Percentiles rank a stretch among this genome's conserved stretches.
phyloP scores from a whole-genome alignment of 2,797 vertebrate genomes.

The Anguilla megastoma region DNA sequence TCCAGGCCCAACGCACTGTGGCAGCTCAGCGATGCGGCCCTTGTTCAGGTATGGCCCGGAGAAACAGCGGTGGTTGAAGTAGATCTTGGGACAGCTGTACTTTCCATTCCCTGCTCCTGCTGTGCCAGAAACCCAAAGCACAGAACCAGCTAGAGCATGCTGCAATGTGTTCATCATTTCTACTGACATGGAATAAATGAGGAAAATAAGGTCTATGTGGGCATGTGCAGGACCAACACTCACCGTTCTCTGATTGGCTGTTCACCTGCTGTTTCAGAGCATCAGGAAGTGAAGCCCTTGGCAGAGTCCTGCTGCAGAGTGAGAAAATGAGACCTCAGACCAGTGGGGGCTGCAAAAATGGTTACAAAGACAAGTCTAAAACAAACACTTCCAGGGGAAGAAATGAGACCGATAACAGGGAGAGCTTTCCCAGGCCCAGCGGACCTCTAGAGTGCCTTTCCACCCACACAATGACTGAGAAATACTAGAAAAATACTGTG shows the following conservation, averaged over 20 bases:
- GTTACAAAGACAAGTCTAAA: not conserved
- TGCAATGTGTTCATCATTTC: not conserved
- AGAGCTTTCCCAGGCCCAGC: no score
- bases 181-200: not conserved
- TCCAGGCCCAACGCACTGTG: slow-evolving; percentile 94
- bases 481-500: no score
- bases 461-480: no score
- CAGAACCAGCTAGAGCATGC: not conserved
- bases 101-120: slow-evolving; percentile 88
- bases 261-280: slow-evolving; percentile 68
- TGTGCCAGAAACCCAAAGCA: not conserved
- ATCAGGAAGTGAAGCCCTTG: slow-evolving; percentile 71
- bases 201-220: not conserved
- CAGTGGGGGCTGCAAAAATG: not conserved
- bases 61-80: slow-evolving; percentile 98
- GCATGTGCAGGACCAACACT: slow-evolving; percentile 38
- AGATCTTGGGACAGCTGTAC: slow-evolving; percentile 98
- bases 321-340: slow-evolving; percentile 11
- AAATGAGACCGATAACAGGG: no score
- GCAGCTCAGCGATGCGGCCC: slow-evolving; percentile 95
- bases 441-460: no score
- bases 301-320: slow-evolving; percentile 58
- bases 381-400: not conserved
- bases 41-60: slow-evolving; percentile 98
- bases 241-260: slow-evolving; percentile 72